These are phyloP conservation scores for Drosophila monieri DNA, from an alignment of 2,888 invertebrate genomes.

Conservation along the genomic window DNA sequence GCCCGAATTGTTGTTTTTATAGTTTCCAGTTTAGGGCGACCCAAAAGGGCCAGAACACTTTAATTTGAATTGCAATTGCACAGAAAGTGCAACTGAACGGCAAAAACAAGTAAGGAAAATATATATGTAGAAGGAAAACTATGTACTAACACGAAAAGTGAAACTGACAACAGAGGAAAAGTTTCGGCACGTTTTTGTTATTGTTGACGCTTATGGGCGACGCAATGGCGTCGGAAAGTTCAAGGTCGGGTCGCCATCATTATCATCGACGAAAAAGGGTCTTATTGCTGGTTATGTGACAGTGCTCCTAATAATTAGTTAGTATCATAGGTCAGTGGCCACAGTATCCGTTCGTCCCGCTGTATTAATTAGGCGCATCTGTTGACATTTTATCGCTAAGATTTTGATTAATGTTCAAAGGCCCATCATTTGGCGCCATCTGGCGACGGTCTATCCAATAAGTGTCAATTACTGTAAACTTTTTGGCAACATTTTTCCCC, in stretches of 20 bases:
- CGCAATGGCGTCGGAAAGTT: conserved; percentile 64
- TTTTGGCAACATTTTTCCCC: conserved; percentile 23
- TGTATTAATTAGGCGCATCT: conserved; percentile 14
- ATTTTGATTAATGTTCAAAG: conserved; percentile 13
- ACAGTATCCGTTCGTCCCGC: background rate
- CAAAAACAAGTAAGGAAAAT: conserved; percentile 21
- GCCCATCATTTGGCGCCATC: conserved; percentile 13
- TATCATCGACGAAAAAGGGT: conserved; percentile 7
- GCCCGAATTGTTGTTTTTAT: conserved; percentile 23
- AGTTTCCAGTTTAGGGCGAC: conserved; percentile 10
- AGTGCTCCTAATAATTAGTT: conserved; percentile 2
- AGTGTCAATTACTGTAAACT: conserved; percentile 47
- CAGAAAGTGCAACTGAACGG: conserved; percentile 13
- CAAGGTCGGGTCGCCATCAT: conserved; percentile 52
- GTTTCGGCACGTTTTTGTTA: conserved; percentile 40
- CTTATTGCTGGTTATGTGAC: conserved; percentile 14
- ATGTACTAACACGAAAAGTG: conserved; percentile 51
- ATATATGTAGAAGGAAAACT: conserved; percentile 17
- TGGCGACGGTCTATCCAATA: conserved; percentile 30
- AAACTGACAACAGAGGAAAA: conserved; percentile 67
- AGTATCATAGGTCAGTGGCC: conserved; percentile 8
- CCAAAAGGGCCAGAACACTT: conserved; percentile 43
- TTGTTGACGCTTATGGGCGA: conserved; percentile 52
- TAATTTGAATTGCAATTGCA: conserved; percentile 47
- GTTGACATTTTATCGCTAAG: background rate